A percentile compares a stretch with the other conserved stretches of the same genome.
phyloP scores from a whole-genome alignment of 2,888 invertebrate genomes.

The Agrilus biguttatus region DNA sequence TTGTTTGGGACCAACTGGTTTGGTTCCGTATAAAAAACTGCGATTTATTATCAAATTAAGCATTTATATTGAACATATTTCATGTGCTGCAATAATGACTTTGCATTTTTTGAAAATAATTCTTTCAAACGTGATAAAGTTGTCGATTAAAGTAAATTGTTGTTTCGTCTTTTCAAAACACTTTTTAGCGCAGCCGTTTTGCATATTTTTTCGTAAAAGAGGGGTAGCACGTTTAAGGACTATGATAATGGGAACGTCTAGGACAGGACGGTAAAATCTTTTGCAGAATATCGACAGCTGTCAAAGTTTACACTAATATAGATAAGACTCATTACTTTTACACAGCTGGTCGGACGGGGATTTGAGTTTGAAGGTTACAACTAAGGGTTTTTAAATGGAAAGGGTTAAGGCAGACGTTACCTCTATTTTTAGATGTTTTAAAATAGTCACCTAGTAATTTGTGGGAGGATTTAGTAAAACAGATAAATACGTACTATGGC shows the following conservation, averaged over 20 bases:
- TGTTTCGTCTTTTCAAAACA: too few species aligned
- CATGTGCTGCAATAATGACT: too few species aligned
- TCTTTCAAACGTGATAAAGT: too few species aligned
- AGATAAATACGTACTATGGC: constrained; percentile 7
- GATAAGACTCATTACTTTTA: constrained; percentile 9
- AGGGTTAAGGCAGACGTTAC: constrained; percentile 22
- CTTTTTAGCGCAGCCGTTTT: too few species aligned
- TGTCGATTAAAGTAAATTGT: too few species aligned
- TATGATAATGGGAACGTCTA: too few species aligned
- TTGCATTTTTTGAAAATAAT: too few species aligned
- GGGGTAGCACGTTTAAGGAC: too few species aligned
- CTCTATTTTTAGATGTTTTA: constrained; percentile 27
- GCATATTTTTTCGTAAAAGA: too few species aligned
- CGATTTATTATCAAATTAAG: constrained; percentile 4
- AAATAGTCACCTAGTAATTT: constrained; percentile 26
- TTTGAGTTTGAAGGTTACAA: constrained; percentile 28
- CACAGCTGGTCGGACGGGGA: constrained; percentile 26
- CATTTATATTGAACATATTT: too few species aligned
- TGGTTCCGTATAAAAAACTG: constrained; percentile 2
- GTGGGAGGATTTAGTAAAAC: constrained; percentile 13
- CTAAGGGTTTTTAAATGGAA: constrained; percentile 15
- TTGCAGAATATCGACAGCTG: constrained; percentile 6
- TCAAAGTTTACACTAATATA: constrained; percentile 6
- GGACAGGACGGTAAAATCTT: too few species aligned
- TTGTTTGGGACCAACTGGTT: constrained; percentile 8